A percentile compares a stretch with the other conserved stretches of the same genome.
Evolutionary conservation across 2,888 invertebrate species (phyloP).

Genomic region (Eupithecia inturbata): DNA sequence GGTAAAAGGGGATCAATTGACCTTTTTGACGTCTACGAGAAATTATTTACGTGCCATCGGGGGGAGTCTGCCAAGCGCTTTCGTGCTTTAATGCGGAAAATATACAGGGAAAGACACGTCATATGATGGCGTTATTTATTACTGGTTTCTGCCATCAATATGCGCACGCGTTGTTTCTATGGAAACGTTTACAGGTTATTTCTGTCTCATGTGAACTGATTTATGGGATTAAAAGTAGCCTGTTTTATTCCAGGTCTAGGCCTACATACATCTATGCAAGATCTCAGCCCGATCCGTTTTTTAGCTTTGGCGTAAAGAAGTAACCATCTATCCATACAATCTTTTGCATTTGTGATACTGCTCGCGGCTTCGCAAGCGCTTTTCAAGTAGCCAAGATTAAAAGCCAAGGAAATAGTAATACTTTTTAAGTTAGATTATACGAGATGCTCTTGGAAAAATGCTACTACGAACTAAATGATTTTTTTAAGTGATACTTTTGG

Average conservation of each 20-base stretch:
- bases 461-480: too few relatives aligned
- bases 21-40: constrained; percentile 45
- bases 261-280: not conserved
- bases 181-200: too few relatives aligned
- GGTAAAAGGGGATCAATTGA: constrained; percentile 55
- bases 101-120: constrained; percentile 71
- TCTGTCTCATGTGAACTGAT: too few relatives aligned
- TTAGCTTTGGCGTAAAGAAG: not conserved
- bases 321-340: not conserved
- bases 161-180: too few relatives aligned
- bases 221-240: not conserved
- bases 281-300: not conserved
- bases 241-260: not conserved
- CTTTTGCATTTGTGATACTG: not conserved
- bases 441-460: too few relatives aligned
- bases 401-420: too few relatives aligned
- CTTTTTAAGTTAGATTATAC: too few relatives aligned
- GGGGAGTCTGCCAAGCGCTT: not conserved
- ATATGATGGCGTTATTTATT: not conserved
- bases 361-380: too few relatives aligned
- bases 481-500: too few relatives aligned
- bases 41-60: not conserved
- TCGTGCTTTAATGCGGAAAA: constrained; percentile 72
- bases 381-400: too few relatives aligned
- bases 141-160: too few relatives aligned